A percentile compares a stretch with the other conserved stretches of the same genome.
Evolutionary conservation across 2,113 vertebrate genomes (phyloP).

Genomic region (Porphyrio hochstetteri): DNA sequence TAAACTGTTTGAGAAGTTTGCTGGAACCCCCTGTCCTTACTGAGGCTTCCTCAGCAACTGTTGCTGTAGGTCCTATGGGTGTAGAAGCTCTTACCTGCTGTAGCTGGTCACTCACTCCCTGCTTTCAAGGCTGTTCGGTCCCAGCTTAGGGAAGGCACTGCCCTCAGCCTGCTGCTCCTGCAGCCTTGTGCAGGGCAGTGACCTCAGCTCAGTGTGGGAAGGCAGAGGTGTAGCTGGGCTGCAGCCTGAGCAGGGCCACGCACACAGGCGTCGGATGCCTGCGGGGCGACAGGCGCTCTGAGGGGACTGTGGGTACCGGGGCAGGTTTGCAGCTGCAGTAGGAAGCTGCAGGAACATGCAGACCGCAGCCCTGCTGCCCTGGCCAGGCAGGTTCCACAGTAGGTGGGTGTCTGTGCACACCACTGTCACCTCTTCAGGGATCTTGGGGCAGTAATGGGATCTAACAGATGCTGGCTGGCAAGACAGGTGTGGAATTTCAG

Average conservation of each 20-base stretch:
- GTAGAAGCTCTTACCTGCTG: background rate
- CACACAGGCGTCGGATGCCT: background rate
- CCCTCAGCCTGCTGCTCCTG: background rate
- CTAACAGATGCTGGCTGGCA: background rate
- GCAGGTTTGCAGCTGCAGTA: background rate
- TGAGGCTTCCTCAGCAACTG: background rate
- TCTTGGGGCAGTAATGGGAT: accelerated
- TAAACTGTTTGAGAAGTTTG: background rate
- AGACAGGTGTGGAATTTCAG: background rate
- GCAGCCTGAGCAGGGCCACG: background rate
- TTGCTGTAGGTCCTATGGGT: background rate
- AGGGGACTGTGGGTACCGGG: accelerated
- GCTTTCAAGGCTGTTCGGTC: background rate
- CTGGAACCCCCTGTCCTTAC: background rate
- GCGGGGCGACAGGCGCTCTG: background rate
- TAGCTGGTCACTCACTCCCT: accelerated
- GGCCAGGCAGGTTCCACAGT: background rate
- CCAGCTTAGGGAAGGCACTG: background rate
- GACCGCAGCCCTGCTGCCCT: background rate
- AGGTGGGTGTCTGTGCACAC: background rate
- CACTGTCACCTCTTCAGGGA: background rate
- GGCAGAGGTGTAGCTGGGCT: background rate
- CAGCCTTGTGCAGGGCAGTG: background rate
- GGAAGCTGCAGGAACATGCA: accelerated
- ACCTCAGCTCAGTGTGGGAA: background rate